phyloP scores from a whole-genome alignment of 2,113 vertebrate species.

The Callipepla squamata region DNA sequence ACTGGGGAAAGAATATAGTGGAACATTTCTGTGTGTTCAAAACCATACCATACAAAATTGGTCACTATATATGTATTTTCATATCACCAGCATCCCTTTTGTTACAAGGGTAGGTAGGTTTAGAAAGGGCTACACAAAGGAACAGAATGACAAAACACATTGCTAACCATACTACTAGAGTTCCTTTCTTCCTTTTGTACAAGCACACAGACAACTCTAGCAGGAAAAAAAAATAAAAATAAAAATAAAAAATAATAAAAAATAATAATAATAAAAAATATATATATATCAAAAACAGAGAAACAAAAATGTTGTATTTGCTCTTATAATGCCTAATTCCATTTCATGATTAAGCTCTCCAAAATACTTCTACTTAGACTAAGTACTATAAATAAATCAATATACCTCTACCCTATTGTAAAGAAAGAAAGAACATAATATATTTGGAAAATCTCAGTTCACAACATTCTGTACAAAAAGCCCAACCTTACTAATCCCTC shows the following conservation, averaged over 20 bases:
- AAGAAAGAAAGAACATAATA: not conserved
- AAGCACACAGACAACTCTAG: not conserved
- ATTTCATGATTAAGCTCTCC: not conserved
- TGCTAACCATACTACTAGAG: not conserved
- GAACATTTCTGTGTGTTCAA: not conserved
- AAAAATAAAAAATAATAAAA: no score
- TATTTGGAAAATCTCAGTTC: not conserved
- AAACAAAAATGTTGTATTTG: not conserved
- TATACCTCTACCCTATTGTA: not conserved
- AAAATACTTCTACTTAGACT: not conserved
- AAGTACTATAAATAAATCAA: not conserved
- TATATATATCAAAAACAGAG: no score
- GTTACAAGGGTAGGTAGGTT: not conserved
- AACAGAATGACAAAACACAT: not conserved
- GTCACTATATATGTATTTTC: not conserved
- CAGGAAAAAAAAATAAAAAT: not conserved
- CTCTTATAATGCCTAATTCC: not conserved
- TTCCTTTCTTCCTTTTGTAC: not conserved
- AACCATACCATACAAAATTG: not conserved
- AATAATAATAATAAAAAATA: no score
- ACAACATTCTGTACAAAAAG: not conserved
- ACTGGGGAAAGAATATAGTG: not conserved
- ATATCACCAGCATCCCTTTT: not conserved
- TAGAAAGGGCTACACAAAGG: fast-evolving
- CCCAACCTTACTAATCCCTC: fast-evolving